Conservation (phyloP, 2,113 vertebrate species). For the Procavia capensis region DNA sequence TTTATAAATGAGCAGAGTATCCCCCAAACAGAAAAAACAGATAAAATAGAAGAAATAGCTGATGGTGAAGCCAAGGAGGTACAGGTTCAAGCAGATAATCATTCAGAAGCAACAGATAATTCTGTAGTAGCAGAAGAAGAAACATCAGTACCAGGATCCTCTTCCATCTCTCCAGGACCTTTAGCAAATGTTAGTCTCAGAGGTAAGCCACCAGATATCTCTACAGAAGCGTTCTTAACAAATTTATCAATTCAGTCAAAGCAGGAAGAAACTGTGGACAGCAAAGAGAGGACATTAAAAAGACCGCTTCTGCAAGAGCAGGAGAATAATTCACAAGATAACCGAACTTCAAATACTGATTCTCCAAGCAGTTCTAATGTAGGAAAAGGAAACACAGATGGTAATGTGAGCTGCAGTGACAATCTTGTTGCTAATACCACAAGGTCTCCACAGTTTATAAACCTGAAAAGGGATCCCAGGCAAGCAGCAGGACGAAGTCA, state of each 20-base stretch:
- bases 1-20: slow-evolving; percentile 85
- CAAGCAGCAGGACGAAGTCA: slow-evolving; percentile 92
- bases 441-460: slow-evolving; percentile 86
- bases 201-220: slow-evolving; percentile 96
- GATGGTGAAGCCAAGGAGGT: slow-evolving; percentile 86
- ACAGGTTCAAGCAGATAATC: slow-evolving; percentile 76
- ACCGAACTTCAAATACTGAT: slow-evolving; percentile 71
- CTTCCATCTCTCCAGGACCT: slow-evolving; percentile 76
- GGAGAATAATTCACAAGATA: slow-evolving; percentile 82
- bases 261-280: slow-evolving; percentile 85
- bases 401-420: slow-evolving; percentile 81
- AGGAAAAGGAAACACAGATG: slow-evolving; percentile 81
- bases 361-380: slow-evolving; percentile 77
- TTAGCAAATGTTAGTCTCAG: slow-evolving; percentile 89
- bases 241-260: slow-evolving; percentile 88
- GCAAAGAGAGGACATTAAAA: slow-evolving; percentile 83
- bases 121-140: slow-evolving; percentile 77
- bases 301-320: slow-evolving; percentile 76
- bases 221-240: slow-evolving; percentile 94
- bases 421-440: slow-evolving; percentile 74
- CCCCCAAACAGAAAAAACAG: slow-evolving; percentile 84
- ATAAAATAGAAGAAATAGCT: slow-evolving; percentile 88
- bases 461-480: slow-evolving; percentile 89
- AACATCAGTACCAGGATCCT: slow-evolving; percentile 76
- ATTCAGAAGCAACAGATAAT: slow-evolving; percentile 74